Base-by-base conservation (phyloP, 2,888 invertebrate species). In the Netelia virgata region DNA sequence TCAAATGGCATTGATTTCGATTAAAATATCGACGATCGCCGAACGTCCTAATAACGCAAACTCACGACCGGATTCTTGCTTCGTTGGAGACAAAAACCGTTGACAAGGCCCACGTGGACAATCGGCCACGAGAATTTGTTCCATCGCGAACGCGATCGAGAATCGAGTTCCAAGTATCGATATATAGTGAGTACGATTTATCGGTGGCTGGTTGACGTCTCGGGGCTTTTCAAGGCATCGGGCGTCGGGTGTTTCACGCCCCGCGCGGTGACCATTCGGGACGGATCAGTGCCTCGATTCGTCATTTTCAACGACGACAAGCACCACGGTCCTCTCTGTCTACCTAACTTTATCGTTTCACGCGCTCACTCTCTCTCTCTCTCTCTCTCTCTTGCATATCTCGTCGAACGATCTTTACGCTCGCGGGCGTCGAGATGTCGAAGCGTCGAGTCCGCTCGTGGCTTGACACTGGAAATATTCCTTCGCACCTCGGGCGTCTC, bases 251-350 rank as follows among this genome's bases (percentile, higher is more conserved):
- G 78, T 92, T 91, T 92, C 92, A 91, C 92, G 90, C 92, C 92
- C 90, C 77, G 86, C 85, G 86, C 61, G 86, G 87, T 91, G 89
- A 73, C 87, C 90, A 90, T 88, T 93, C 93, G 91, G 85, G 85
- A 90, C 83, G 87, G 88, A 92, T 93, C 90, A 92, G 87, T 78
- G 84, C 81, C 79, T 79, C 91, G 91, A 92, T 92, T 91, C 90
- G 91, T 93, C 91, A 91, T 88, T 88, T 81, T 75, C 59, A 82
- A 69, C 84, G 74, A 83, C 79, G 84, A 85, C 86, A 84, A 64
- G 79, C 87, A 57, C 43, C 28, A 59, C 28, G 10, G 43, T 50
- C 57, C 74, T 63, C 83, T 59, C 79, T 81, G 61, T 63, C 50
- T 74, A 61, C 66, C 28, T 14, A 82, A 74, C 47, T 64, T 72